phyloP scores from a whole-genome alignment of 92 coral and sea anemone genomes.

The Parazoanthus swiftii region DNA sequence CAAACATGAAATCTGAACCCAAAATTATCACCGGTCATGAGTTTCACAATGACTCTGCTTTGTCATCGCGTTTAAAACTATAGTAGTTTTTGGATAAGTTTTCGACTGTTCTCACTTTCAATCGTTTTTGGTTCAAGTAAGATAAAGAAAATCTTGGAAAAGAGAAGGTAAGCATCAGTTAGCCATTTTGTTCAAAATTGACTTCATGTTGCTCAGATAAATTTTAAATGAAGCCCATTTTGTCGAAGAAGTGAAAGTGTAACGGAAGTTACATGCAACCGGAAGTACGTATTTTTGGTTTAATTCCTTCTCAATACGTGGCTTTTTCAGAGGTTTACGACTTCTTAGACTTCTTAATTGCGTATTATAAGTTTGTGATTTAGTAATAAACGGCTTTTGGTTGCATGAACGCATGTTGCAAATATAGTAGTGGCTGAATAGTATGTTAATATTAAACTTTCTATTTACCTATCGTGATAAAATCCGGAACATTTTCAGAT shows the following conservation, averaged over 20 bases:
- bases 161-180: conserved; percentile 16
- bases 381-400: neutral
- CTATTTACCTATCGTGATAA: neutral
- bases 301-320: conserved; percentile 7
- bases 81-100: neutral
- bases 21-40: conserved; percentile 3
- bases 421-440: neutral
- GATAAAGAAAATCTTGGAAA: conserved; percentile 2
- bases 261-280: conserved; percentile 23
- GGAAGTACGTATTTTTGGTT: conserved; percentile 17
- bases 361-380: conserved; percentile 7
- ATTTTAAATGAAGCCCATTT: conserved; percentile 12
- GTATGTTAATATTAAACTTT: neutral
- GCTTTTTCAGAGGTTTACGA: neutral
- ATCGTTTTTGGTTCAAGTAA: conserved; percentile 18
- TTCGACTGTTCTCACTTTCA: neutral
- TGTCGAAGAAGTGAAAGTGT: conserved; percentile 11
- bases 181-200: conserved; percentile 9
- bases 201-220: conserved; percentile 1
- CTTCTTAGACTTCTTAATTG: neutral
- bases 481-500: conserved; percentile 6
- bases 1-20: conserved; percentile 20
- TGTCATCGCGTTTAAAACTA: neutral
- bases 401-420: neutral
- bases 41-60: conserved; percentile 12